These are phyloP conservation scores for Lutra lutra DNA, from an alignment of 2,797 vertebrate species.

Conservation along the genomic window DNA sequence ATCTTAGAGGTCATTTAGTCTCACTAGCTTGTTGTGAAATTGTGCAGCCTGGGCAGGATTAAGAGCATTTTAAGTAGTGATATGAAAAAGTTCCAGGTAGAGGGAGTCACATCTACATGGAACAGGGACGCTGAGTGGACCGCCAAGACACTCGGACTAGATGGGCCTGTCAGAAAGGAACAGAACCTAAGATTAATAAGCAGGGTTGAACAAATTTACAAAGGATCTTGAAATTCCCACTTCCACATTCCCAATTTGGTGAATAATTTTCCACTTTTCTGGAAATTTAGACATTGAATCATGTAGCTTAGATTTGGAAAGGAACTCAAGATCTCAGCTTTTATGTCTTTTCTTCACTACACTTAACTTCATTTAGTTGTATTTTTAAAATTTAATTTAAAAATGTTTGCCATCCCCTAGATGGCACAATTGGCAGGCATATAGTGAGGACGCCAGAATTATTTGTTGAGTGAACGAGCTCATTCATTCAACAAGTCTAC, in stretches of 20 bases:
- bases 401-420: not conserved
- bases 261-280: not conserved
- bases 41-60: not conserved
- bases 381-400: slow-evolving; percentile 6
- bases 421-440: not conserved
- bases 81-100: not conserved
- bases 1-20: not conserved
- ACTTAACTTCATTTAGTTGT: not conserved
- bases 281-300: slow-evolving; percentile 5
- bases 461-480: not conserved
- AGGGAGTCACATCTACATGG: not conserved
- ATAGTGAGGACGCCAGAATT: not conserved
- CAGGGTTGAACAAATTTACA: not conserved
- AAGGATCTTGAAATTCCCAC: not conserved
- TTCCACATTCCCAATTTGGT: not conserved
- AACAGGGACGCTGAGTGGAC: not conserved
- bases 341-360: not conserved
- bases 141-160: not conserved
- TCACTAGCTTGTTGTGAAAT: not conserved
- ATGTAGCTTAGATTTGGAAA: slow-evolving; percentile 21
- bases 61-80: not conserved
- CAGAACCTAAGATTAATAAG: not conserved
- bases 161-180: not conserved
- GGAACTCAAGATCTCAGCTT: not conserved
- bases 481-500: not conserved